Evolutionary conservation across 2,113 vertebrate genomes (phyloP), one percentile per base, ranked within the genome.

Genomic region (Mungos mungo): DNA sequence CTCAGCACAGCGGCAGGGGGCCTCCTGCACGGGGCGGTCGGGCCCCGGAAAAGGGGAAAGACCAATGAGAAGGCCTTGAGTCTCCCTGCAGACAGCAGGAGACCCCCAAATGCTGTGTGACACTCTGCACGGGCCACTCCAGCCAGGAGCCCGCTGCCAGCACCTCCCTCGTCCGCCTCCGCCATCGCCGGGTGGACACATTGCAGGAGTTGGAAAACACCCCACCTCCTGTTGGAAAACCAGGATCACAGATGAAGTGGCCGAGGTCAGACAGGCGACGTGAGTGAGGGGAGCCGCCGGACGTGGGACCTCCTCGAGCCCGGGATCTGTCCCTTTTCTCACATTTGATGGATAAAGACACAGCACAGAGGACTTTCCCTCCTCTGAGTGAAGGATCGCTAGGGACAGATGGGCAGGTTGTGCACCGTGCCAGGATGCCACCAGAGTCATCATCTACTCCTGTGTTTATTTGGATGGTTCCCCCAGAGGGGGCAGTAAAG

Each of bases 1-100:
- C 65, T 27, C 31, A 0, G 4, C 38, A 0, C 0, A 2, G 11
- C 0, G 0, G 1, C 7, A 0, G 2, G 29, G 2, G 16, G 27
- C 21, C 31, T 45, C 14, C 14, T 41, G 12, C 18, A 14, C 47
- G 31, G 38, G 10, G 47, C 79, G 0, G 35, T 31, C 7, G 0
- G 31, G 35, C 15, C 63, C 45, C 65, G 7, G 35, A 41, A 31
- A 12, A 2, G 47, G 41, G 31, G 33, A 23, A 33, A 33, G 29
- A 5, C 92, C 6, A 1, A 11, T 5, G 21, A n/a, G 18, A 47
- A 66, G 52, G 60, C 7, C 65, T 25, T 0, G 5, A 25, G 87
- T n/a, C 21, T 81, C 16, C 10, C 23, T 35, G 5, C 0, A 0
- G 21, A 16, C 41, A 63, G 21, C 47, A 33, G n/a, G 35, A 47